Evolutionary conservation across 2,888 invertebrate species (phyloP), one percentile per base, ranked within the genome.

Genomic region (Cryptosula pallasiana): DNA sequence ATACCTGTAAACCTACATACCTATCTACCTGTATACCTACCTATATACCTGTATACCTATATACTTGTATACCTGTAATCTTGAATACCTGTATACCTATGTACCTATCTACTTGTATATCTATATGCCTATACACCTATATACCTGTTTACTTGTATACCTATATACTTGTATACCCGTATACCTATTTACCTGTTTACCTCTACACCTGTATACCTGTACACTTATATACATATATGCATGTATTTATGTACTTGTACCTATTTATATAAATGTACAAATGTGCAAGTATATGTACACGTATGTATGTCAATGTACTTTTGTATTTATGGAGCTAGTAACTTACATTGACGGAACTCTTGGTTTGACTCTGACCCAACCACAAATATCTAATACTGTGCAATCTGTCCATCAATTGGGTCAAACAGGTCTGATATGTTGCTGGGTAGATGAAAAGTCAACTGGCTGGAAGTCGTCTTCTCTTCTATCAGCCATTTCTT

Each of bases 111-210:
- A 71, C 5, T 25, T 72, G 32, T 9, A 63, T 57, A 72, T 69
- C 13, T 69, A 71, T 69, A 69, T 69, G 63, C 32, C 27, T 72
- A 72, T 69, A 72, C 63, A 72, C 32, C 69, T 69, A 69, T 34
- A 69, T 35, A 72, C 63, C 69, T 72, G 63, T 72, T 69, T 72
- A 71, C 32, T 25, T 72, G 57, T 72, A 72, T 72, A 72, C 63
- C 69, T 69, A 72, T 72, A 72, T 34, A 69, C 63, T 25, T 72
- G 27, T 72, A 71, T 69, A 71, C 63, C 13, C 32, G 27, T 72
- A 32, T 72, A 69, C 32, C 23, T 72, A 69, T 72, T 25, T 72
- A 69, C 57, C 23, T 72, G 29, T 69, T 25, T 69, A 71, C 32
- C 13, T 72, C 1, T 72, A 71, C 57, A 71, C 63, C 13, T 72